Evolutionary conservation across 2,797 vertebrate genomes (phyloP).

Genomic region (Ataeniobius toweri): DNA sequence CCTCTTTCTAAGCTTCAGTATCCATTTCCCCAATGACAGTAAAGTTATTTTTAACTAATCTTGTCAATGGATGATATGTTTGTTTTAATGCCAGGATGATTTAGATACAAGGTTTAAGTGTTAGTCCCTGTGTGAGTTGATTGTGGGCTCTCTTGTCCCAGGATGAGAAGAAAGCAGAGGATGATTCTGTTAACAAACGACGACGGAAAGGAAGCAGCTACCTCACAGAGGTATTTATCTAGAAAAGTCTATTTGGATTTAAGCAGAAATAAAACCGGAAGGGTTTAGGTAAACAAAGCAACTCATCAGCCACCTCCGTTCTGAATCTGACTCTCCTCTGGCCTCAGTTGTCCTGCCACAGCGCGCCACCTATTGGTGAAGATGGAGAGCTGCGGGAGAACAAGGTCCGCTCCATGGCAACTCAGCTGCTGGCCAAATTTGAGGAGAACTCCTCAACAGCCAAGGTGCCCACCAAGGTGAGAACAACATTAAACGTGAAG

Average conservation of each 20-base stretch:
- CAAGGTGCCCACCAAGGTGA: slow-evolving; percentile 82
- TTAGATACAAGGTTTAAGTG: too few relatives aligned
- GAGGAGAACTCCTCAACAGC: slow-evolving; percentile 86
- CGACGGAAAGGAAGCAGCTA: slow-evolving; percentile 83
- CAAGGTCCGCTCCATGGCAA: slow-evolving; percentile 94
- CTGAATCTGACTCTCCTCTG: not conserved
- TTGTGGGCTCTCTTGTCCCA: slow-evolving; percentile 44
- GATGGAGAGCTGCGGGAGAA: slow-evolving; percentile 84
- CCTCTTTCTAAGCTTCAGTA: too few relatives aligned
- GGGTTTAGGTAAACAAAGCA: not conserved
- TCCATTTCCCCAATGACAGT: too few relatives aligned
- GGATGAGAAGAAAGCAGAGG: slow-evolving; percentile 85
- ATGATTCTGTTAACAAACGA: slow-evolving; percentile 87
- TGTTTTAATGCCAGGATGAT: not conserved
- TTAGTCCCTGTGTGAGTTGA: not conserved
- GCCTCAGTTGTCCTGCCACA: slow-evolving; percentile 78
- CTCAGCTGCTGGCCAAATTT: slow-evolving; percentile 92
- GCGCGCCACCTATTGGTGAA: slow-evolving; percentile 76
- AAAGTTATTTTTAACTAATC: not conserved
- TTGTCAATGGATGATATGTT: not conserved
- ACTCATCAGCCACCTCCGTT: not conserved
- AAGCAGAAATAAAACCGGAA: not conserved
- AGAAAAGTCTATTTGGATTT: not conserved
- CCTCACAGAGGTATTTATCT: slow-evolving; percentile 83
- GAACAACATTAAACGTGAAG: slow-evolving; percentile 6